Base-by-base conservation (phyloP, 1,140 invertebrate genomes). In the Ditylenchus dipsaci region DNA sequence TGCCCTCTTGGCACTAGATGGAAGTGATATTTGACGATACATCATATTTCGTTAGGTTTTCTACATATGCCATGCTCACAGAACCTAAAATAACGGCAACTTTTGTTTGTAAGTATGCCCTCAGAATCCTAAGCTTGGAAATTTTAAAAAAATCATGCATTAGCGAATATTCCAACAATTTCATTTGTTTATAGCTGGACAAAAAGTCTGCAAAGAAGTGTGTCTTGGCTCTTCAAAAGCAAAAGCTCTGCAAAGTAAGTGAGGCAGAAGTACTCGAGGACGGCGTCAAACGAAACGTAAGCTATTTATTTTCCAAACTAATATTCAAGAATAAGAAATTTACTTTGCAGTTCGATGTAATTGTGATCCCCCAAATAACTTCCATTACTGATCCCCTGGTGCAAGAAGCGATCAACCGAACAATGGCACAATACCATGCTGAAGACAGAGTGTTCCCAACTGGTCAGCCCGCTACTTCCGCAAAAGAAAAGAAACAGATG, bases 181-280 rank as follows among this genome's bases (percentile, higher is more conserved):
- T 26, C 15, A 17, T 17, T 53, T 53, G 3, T 56, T 72, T 81
- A 33, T 56, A 80, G 78, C 71, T 80, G 27, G 78, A 80, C 67
- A 81, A 81, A 57, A 80, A 80, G 53, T 82, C 79, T 1, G 29
- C 79, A 1, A 59, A 75, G 43, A 80, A 80, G 59, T 80, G 76
- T 63, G 38, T 80, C 7, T 49, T 75, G 5, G 78, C 79, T 13
- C 57, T 80, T 3, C 60, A 72, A 13, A 65, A 63, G 13, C 63
- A 74, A 30, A 59, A 68, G 17, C 63, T 80, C 11, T 26, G 62
- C 1, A 53, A 69, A 11, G 26, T 79, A n/a, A 69, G 42, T 15
- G 66, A 74, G 15, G 66, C 71, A 13, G 67, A 42, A 30, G 68
- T 74, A 23, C 15, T 23, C 17, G 76, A 76, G 27, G 69, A 77